Evolutionary conservation across 2,888 invertebrate species (phyloP).

Genomic region (Callinectes sapidus): DNA sequence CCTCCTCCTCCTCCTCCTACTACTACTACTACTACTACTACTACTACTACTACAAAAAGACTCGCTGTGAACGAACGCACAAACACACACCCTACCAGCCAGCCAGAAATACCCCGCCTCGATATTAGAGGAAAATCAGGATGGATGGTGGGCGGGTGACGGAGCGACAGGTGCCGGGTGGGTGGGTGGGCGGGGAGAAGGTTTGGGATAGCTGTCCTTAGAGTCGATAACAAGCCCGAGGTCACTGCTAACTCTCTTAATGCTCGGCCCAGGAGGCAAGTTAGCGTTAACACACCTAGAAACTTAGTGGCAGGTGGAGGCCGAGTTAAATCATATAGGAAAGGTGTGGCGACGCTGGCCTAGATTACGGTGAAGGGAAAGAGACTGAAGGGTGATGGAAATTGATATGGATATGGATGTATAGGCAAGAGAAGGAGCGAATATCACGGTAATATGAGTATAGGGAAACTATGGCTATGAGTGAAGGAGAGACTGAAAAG

Average conservation of each 20-base stretch:
- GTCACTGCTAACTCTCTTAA: conserved; percentile 27
- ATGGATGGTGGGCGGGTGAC: background rate
- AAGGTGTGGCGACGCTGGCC: too few relatives aligned
- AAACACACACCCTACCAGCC: background rate
- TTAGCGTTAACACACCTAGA: conserved; percentile 1
- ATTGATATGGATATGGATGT: too few relatives aligned
- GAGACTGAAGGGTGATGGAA: too few relatives aligned
- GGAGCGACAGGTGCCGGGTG: background rate
- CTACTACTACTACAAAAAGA: background rate
- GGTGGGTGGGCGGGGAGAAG: background rate
- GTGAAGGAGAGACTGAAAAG: background rate
- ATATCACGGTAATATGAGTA: background rate
- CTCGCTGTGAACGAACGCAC: background rate
- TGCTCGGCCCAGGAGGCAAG: conserved; percentile 9
- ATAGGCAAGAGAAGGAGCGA: too few relatives aligned
- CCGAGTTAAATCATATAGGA: background rate
- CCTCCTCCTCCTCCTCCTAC: too few relatives aligned
- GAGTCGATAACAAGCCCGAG: conserved; percentile 9
- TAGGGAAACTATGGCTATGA: background rate
- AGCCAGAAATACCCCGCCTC: background rate
- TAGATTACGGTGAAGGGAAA: too few relatives aligned
- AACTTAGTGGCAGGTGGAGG: conserved; percentile 3
- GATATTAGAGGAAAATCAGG: background rate
- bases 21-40: too few relatives aligned
- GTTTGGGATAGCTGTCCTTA: background rate